Evolutionary conservation across 2,888 invertebrate species (phyloP).

Genomic region (Erebia aethiops): DNA sequence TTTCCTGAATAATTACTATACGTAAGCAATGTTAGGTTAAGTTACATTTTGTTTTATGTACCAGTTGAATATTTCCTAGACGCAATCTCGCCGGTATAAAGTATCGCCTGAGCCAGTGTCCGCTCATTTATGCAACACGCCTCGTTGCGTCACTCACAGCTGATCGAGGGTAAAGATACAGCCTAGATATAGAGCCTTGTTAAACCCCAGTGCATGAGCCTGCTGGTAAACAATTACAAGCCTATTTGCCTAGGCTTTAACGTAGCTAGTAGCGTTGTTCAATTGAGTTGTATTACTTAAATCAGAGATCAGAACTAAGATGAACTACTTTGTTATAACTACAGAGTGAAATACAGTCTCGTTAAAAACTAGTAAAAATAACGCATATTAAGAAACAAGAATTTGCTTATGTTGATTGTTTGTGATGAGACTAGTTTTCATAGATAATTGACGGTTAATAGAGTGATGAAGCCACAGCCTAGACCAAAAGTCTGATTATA

Average conservation of each 20-base stretch:
- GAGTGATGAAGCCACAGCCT: neutral
- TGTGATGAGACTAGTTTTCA: neutral
- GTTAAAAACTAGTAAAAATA: neutral
- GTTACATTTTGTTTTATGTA: neutral
- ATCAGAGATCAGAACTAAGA: neutral
- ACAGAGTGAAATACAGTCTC: neutral
- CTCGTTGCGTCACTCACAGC: conserved; percentile 26
- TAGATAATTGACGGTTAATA: too few relatives aligned
- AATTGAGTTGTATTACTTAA: neutral
- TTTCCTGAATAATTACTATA: neutral
- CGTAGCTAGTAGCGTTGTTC: neutral
- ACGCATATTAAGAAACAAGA: neutral
- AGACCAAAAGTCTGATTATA: neutral
- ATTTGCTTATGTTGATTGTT: neutral
- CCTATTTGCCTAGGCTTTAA: neutral
- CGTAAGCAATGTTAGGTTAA: neutral
- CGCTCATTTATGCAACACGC: conserved; percentile 13
- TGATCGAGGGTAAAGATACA: conserved; percentile 12
- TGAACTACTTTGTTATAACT: neutral
- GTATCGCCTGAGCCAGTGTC: neutral
- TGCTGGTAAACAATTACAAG: neutral
- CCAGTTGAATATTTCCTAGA: neutral
- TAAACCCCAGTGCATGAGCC: neutral
- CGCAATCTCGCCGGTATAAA: neutral
- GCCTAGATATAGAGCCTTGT: conserved; percentile 5